These are phyloP conservation scores for Caenorhabditis brenneri DNA, from an alignment of 1,140 invertebrate species.

Conservation along the genomic window DNA sequence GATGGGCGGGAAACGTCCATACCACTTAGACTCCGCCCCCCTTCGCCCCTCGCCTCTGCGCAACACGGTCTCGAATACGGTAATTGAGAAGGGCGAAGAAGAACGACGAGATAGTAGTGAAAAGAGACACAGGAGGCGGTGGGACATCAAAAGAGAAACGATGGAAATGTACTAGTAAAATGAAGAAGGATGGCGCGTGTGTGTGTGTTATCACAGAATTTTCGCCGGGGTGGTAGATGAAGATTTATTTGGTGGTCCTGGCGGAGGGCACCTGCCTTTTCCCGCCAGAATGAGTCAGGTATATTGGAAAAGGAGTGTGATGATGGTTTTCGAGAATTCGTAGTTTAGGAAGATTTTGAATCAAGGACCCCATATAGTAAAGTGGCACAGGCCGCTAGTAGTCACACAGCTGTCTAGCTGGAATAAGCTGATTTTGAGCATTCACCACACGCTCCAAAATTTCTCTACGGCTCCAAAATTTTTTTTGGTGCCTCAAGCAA, in stretches of 20 bases:
- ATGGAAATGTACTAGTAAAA: not conserved
- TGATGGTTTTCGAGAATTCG: too few relatives aligned
- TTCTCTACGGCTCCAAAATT: too few relatives aligned
- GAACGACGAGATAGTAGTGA: not conserved
- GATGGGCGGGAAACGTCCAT: constrained; percentile 5
- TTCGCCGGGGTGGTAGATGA: not conserved
- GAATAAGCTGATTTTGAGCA: too few relatives aligned
- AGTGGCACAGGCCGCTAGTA: too few relatives aligned
- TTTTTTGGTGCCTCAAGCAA: too few relatives aligned
- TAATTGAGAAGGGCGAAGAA: not conserved
- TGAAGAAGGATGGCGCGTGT: not conserved
- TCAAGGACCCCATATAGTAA: too few relatives aligned
- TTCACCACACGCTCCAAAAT: too few relatives aligned
- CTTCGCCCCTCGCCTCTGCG: not conserved
- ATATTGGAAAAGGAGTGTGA: not conserved
- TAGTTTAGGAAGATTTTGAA: too few relatives aligned
- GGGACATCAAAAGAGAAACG: not conserved
- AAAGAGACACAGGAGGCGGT: not conserved
- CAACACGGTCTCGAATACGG: not conserved
- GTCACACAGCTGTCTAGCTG: too few relatives aligned
- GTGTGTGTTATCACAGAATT: not conserved
- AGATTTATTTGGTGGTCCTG: not conserved
- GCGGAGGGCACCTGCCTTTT: not conserved
- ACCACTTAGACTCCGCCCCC: not conserved
- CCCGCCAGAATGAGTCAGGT: not conserved